Evolutionary conservation across 2,888 invertebrate genomes (phyloP), one percentile per base, ranked within the genome.

Genomic region (Aromia moschata): DNA sequence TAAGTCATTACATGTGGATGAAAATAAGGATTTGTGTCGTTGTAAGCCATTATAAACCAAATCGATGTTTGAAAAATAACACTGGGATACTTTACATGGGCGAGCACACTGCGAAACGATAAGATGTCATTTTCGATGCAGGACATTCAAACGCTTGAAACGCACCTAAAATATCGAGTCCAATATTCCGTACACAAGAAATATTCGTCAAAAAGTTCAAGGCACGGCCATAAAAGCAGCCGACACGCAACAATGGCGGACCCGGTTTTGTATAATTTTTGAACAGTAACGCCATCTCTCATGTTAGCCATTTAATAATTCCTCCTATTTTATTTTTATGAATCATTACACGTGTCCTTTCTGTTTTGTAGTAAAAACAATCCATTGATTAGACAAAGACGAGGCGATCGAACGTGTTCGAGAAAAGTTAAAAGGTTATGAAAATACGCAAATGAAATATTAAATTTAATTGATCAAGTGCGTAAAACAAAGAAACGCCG

Each of bases 221-320:
- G 75, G 75, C 76, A 77, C 74, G 76, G 77, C 77, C 75, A 74
- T 74, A 75, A 69, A 75, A 72, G 73, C 74, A 75, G 77, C 78
- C 77, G 75, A 79, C 77, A 77, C 72, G 75, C 72, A 79, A 79
- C 78, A 80, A 80, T 80, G 80, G 80, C 80, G 80, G 79, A 79
- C 78, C 78, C 77, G 79, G 79, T 77, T 77, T 79, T 73, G 70
- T 72, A 73, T 73, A 76, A 76, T 75, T 76, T 75, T 76, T 71
- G 64, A 54, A 69, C 67, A 44, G 62, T 56, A 54, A 67, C 75
- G 79, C 77, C 79, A 80, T 79, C 80, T 79, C 68, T 71, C 68
- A 65, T 49, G 40, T 16, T 53, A 51, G 43, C 55, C 15, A 4
- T 46, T 49, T 31, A 20, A 49, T 17, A 18, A 37, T 47, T 18